Percentiles rank a stretch among this genome's conserved stretches.
These are phyloP conservation scores for Calameuta pallipes DNA, from an alignment of 2,888 invertebrate genomes.

Conservation along the genomic window DNA sequence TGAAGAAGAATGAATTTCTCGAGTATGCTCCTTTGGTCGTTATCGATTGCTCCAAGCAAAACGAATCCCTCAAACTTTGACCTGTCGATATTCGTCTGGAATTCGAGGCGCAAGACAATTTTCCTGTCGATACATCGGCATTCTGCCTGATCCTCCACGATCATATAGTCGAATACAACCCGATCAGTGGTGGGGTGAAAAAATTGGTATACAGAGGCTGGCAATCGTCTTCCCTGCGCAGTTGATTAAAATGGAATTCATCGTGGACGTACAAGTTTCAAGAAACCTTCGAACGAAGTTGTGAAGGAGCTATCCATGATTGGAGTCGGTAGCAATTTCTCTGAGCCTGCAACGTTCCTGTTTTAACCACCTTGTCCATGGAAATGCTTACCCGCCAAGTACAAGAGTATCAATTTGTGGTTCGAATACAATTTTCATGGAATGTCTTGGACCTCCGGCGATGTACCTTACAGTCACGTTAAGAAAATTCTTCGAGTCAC, in stretches of 20 bases:
- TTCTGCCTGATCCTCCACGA: constrained; percentile 23
- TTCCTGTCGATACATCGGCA: constrained; percentile 13
- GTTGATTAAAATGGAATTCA: too few species aligned
- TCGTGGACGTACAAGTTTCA: constrained; percentile 18
- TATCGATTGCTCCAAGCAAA: constrained; percentile 21
- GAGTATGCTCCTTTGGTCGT: background rate
- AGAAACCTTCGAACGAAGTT: background rate
- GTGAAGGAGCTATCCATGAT: constrained; percentile 18
- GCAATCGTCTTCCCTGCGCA: too few species aligned
- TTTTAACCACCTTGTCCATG: constrained; percentile 12
- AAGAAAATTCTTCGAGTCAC: too few species aligned
- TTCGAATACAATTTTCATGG: background rate
- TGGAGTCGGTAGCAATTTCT: background rate
- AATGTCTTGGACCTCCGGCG: constrained; percentile 5
- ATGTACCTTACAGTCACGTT: too few species aligned
- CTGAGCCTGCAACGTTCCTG: background rate
- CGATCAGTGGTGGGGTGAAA: too few species aligned
- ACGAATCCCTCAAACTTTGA: constrained; percentile 16
- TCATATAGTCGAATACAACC: constrained; percentile 17
- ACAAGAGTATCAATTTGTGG: constrained; percentile 9
- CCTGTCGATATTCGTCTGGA: constrained; percentile 23
- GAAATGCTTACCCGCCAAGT: background rate
- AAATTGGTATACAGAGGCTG: background rate
- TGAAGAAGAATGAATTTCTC: constrained; percentile 6
- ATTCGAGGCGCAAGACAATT: constrained; percentile 19